These are phyloP conservation scores for Poeciliopsis prolifica DNA, from an alignment of 2,113 vertebrate species.

Conservation along the genomic window DNA sequence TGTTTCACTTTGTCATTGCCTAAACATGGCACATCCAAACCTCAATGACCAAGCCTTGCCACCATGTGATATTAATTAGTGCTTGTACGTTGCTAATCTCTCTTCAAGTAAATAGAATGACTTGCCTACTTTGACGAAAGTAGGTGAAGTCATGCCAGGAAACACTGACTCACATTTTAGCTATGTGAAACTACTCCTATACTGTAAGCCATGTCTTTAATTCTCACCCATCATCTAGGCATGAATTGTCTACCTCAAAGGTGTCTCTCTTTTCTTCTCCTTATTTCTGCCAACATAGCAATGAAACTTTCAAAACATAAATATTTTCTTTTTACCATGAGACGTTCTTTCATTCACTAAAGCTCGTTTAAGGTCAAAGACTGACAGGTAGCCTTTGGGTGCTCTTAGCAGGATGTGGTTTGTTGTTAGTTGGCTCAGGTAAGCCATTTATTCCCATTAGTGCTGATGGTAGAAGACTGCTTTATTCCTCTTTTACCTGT, in stretches of 20 bases:
- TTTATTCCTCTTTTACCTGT: slow-evolving; percentile 65
- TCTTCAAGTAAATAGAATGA: slow-evolving; percentile 46
- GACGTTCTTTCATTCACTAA: slow-evolving; percentile 41
- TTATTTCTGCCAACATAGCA: slow-evolving; percentile 51
- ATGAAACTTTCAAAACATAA: slow-evolving; percentile 63
- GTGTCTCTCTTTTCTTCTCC: slow-evolving; percentile 25
- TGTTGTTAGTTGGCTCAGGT: slow-evolving; percentile 68
- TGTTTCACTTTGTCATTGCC: slow-evolving; percentile 75
- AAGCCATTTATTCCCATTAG: slow-evolving; percentile 74
- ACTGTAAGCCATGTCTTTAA: slow-evolving; percentile 33
- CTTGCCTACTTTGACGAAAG: slow-evolving; percentile 48
- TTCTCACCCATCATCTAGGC: neutral
- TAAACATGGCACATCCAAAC: slow-evolving; percentile 56
- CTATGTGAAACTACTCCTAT: slow-evolving; percentile 26
- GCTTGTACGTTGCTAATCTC: slow-evolving; percentile 65
- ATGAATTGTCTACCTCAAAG: slow-evolving; percentile 9
- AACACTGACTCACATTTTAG: slow-evolving; percentile 55
- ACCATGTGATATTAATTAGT: slow-evolving; percentile 76
- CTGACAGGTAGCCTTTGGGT: slow-evolving; percentile 58
- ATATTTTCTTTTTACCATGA: slow-evolving; percentile 58
- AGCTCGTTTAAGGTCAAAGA: slow-evolving; percentile 31
- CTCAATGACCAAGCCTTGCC: slow-evolving; percentile 40
- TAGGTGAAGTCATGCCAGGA: slow-evolving; percentile 53
- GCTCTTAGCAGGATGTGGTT: slow-evolving; percentile 65
- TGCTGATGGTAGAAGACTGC: slow-evolving; percentile 54